Evolutionary conservation across 2,888 invertebrate species (phyloP).

Genomic region (Lordiphosa fenestrarum): DNA sequence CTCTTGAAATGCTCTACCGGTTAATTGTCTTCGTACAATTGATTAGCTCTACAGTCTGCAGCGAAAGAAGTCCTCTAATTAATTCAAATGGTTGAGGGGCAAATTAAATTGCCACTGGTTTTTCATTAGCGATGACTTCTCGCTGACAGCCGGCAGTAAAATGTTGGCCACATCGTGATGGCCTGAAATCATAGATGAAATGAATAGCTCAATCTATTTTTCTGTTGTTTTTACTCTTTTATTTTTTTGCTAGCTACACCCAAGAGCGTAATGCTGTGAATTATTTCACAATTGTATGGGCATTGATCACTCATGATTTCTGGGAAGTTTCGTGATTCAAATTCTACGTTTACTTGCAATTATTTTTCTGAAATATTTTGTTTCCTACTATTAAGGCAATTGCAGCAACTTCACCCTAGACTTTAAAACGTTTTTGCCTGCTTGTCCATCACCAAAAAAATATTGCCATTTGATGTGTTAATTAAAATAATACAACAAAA

Average conservation of each 20-base stretch:
- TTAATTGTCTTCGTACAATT: conserved; percentile 57
- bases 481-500: conserved; percentile 16
- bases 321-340: conserved; percentile 21
- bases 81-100: conserved; percentile 45
- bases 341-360: conserved; percentile 17
- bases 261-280: conserved; percentile 3
- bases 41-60: conserved; percentile 43
- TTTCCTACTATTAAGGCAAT: conserved; percentile 20
- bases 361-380: conserved; percentile 1
- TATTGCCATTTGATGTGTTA: conserved; percentile 29
- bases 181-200: conserved; percentile 20
- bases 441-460: conserved; percentile 13
- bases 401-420: conserved; percentile 28
- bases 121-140: conserved; percentile 36
- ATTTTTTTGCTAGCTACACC: conserved; percentile 3
- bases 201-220: conserved; percentile 6
- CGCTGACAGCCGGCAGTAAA: conserved; percentile 25
- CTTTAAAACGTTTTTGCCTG: too few species aligned
- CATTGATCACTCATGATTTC: conserved; percentile 19
- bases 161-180: conserved; percentile 50
- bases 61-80: conserved; percentile 39
- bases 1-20: conserved; percentile 21
- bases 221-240: neutral
- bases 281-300: conserved; percentile 6
- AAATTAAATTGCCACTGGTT: conserved; percentile 65